A percentile compares a stretch with the other conserved stretches of the same genome.
Conservation (phyloP, 2,888 invertebrate genomes). For the Machimus rusticus region DNA sequence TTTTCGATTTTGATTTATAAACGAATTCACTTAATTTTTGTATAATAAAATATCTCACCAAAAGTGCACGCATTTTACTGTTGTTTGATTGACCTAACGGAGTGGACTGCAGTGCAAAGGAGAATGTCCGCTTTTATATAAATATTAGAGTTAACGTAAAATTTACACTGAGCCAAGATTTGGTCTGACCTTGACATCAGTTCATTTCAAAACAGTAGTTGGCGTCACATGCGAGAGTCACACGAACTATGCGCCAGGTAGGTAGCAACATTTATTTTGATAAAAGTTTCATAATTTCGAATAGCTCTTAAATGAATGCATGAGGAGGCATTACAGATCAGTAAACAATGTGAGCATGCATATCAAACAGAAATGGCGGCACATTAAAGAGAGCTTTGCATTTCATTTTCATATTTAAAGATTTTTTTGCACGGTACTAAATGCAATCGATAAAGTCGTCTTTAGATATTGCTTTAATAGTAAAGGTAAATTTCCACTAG, state of each 20-base stretch:
- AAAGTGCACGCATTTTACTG: slow-evolving; percentile 18
- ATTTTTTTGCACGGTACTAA: not conserved
- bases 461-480: not conserved
- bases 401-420: not conserved
- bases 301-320: slow-evolving; percentile 11
- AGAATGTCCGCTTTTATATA: slow-evolving; percentile 12
- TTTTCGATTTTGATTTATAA: not conserved
- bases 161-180: not conserved
- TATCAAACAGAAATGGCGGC: slow-evolving; percentile 31
- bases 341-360: slow-evolving; percentile 30
- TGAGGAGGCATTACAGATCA: not conserved
- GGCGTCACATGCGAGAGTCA: not conserved
- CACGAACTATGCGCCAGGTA: not conserved
- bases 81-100: not conserved
- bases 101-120: slow-evolving; percentile 2
- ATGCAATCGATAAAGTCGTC: not conserved
- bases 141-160: slow-evolving; percentile 7
- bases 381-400: slow-evolving; percentile 10
- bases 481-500: not conserved
- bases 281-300: not conserved
- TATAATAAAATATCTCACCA: not conserved
- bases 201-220: slow-evolving; percentile 24
- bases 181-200: slow-evolving; percentile 18
- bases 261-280: slow-evolving; percentile 2
- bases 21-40: not conserved